Conservation (phyloP, 2,113 vertebrate species). For the Isichthys henryi region DNA sequence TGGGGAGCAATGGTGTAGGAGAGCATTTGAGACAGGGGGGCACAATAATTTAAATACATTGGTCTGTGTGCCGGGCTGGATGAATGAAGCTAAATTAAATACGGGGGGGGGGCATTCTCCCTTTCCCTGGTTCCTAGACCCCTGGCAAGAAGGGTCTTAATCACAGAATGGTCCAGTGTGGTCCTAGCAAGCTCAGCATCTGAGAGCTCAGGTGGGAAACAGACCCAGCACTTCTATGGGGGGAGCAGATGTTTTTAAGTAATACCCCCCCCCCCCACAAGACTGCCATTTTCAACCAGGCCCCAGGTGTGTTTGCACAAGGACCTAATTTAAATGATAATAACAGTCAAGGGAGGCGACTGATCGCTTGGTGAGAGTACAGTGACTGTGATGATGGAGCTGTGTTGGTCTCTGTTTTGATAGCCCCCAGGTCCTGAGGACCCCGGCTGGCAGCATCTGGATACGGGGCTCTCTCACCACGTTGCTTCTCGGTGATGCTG, state of each 20-base stretch:
- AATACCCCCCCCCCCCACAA: conserved; percentile 27
- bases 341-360: conserved; percentile 37
- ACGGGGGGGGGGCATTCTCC: conserved; percentile 21
- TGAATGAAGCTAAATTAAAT: too few relatives aligned
- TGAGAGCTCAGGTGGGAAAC: neutral
- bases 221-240: neutral
- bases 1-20: neutral
- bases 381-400: conserved; percentile 17
- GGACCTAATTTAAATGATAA: conserved; percentile 52
- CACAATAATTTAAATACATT: neutral
- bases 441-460: conserved; percentile 30
- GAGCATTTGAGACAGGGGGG: neutral
- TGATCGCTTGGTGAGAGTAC: conserved; percentile 24
- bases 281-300: conserved; percentile 39
- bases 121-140: neutral
- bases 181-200: neutral
- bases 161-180: neutral
- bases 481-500: neutral
- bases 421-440: conserved; percentile 36
- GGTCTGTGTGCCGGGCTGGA: neutral
- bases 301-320: conserved; percentile 53
- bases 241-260: conserved; percentile 47
- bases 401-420: conserved; percentile 40
- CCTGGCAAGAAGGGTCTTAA: neutral
- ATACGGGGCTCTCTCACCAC: conserved; percentile 31